Conservation (phyloP, 2,797 vertebrate genomes). For the Acanthiza pusilla region DNA sequence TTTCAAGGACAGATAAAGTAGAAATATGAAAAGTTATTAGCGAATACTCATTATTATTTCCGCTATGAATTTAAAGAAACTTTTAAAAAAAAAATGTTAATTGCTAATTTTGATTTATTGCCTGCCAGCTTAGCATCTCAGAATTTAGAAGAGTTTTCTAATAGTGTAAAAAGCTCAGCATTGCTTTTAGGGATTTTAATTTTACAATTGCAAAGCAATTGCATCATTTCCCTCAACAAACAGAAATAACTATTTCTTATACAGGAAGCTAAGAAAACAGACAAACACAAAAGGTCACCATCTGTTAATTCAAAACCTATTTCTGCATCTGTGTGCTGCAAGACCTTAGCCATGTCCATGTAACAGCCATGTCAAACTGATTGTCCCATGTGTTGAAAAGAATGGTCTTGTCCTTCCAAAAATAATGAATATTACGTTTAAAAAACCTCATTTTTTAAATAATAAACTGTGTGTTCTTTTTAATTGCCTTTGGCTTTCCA, state of each 20-base stretch:
- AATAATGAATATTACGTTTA: not conserved
- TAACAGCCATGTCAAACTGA: not conserved
- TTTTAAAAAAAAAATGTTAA: not conserved
- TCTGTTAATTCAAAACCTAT: not conserved
- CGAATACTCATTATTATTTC: not conserved
- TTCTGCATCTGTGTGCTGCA: not conserved
- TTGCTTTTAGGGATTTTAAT: not conserved
- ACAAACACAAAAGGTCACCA: not conserved
- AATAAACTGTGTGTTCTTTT: not conserved
- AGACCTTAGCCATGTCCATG: not conserved
- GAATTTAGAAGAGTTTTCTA: not conserved
- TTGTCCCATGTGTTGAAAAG: not conserved
- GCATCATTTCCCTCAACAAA: not conserved
- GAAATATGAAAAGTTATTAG: not conserved
- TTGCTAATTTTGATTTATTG: constrained; percentile 17
- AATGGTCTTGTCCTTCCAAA: not conserved
- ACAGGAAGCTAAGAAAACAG: not conserved
- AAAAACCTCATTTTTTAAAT: not conserved
- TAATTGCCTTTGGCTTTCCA: not conserved
- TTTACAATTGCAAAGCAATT: not conserved
- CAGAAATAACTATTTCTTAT: not conserved
- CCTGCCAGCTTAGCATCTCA: not conserved
- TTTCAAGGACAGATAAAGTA: not conserved
- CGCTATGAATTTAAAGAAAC: not conserved
- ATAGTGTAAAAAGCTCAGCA: not conserved